phyloP scores from a whole-genome alignment of 2,113 vertebrate species.

The Cyrtonyx montezumae region DNA sequence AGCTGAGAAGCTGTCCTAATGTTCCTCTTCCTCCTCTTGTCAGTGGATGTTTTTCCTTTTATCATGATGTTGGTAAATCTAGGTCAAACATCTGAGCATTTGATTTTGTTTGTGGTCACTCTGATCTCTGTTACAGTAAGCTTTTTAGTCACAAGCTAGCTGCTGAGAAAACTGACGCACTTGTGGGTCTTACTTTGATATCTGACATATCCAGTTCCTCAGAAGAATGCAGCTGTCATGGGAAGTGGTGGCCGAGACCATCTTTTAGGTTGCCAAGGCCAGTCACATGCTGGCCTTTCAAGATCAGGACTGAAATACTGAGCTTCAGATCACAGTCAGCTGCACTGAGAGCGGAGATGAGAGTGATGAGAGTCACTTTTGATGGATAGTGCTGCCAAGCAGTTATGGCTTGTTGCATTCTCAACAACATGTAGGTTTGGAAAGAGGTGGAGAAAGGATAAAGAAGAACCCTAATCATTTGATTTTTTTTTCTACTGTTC shows the following conservation, averaged over 20 bases:
- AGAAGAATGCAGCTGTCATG: not conserved
- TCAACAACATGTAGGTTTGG: not conserved
- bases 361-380: not conserved
- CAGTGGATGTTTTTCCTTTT: not conserved
- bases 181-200: not conserved
- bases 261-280: not conserved
- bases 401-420: not conserved
- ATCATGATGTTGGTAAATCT: not conserved
- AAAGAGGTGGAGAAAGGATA: not conserved
- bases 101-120: not conserved
- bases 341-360: not conserved
- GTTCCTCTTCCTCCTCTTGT: not conserved
- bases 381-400: not conserved
- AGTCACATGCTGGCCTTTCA: not conserved
- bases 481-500: not conserved
- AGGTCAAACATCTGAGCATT: not conserved
- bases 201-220: constrained; percentile 9
- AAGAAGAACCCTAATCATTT: not conserved
- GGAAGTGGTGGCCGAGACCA: not conserved
- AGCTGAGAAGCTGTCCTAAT: not conserved
- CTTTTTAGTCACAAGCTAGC: not conserved
- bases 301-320: not conserved
- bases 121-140: not conserved
- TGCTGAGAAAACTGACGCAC: not conserved
- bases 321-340: not conserved